phyloP scores from a whole-genome alignment of 2,888 invertebrate genomes.

The Rhyacophila evoluta region DNA sequence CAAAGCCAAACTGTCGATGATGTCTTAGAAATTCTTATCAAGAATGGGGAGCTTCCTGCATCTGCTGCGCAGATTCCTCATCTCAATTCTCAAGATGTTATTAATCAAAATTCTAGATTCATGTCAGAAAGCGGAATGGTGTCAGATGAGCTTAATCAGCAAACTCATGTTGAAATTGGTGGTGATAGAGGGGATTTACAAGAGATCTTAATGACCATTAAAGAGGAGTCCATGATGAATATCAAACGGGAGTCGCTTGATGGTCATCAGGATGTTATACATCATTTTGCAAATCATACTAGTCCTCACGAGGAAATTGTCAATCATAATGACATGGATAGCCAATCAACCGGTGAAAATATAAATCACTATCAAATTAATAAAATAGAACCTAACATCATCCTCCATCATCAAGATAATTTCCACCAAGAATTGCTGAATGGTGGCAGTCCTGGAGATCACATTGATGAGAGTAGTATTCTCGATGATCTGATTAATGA shows the following conservation, averaged over 20 bases:
- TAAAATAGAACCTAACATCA: conserved; percentile 58
- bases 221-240: conserved; percentile 41
- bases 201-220: conserved; percentile 58
- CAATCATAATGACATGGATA: conserved; percentile 52
- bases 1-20: conserved; percentile 90
- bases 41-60: conserved; percentile 92
- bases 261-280: conserved; percentile 61
- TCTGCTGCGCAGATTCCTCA: conserved; percentile 82
- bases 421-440: conserved; percentile 63
- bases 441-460: conserved; percentile 35
- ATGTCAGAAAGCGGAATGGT: conserved; percentile 55
- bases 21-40: conserved; percentile 92
- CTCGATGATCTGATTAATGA: conserved; percentile 53
- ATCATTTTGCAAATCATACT: conserved; percentile 49
- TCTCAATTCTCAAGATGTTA: conserved; percentile 62
- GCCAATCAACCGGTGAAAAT: conserved; percentile 52
- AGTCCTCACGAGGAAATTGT: conserved; percentile 46
- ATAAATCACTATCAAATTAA: conserved; percentile 53
- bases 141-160: conserved; percentile 64
- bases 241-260: conserved; percentile 58
- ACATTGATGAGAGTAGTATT: conserved; percentile 50
- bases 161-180: conserved; percentile 48
- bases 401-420: conserved; percentile 62
- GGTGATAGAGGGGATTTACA: conserved; percentile 60
- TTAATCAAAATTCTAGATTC: conserved; percentile 55